phyloP scores from a whole-genome alignment of 2,113 vertebrate species.

The Pteropus alecto region DNA sequence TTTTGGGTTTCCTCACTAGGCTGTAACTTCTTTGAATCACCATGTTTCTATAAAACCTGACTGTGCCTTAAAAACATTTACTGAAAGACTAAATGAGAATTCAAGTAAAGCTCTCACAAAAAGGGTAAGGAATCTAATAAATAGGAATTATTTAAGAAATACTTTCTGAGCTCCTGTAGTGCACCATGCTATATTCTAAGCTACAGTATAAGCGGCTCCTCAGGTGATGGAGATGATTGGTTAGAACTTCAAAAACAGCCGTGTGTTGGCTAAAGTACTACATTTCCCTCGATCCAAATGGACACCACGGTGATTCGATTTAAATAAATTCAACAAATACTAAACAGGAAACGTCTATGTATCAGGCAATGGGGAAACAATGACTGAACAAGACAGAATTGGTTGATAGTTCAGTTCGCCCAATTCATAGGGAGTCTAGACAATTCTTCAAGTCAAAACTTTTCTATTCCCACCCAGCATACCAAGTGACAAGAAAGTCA shows the following conservation, averaged over 20 bases:
- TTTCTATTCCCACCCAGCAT: neutral
- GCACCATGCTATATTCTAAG: neutral
- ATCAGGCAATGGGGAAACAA: neutral
- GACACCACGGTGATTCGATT: slow-evolving; percentile 7
- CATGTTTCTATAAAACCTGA: neutral
- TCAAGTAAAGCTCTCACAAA: neutral
- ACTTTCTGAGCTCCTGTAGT: neutral
- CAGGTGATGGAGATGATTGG: neutral
- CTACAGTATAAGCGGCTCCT: neutral
- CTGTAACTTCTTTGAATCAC: neutral
- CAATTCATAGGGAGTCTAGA: neutral
- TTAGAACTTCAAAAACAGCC: slow-evolving; percentile 36
- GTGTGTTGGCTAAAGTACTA: neutral
- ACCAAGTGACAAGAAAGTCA: neutral
- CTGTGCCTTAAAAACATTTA: neutral
- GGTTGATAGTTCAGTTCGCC: neutral
- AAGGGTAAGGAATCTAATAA: neutral
- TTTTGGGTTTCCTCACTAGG: neutral
- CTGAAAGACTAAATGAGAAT: neutral
- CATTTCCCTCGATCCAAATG: slow-evolving; percentile 45
- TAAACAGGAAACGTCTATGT: neutral
- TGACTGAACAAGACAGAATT: neutral
- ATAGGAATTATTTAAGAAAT: neutral
- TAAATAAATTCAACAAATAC: neutral
- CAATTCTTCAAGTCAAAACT: neutral